Evolutionary conservation across 2,113 vertebrate species (phyloP).

Genomic region (Thomomys bottae): DNA sequence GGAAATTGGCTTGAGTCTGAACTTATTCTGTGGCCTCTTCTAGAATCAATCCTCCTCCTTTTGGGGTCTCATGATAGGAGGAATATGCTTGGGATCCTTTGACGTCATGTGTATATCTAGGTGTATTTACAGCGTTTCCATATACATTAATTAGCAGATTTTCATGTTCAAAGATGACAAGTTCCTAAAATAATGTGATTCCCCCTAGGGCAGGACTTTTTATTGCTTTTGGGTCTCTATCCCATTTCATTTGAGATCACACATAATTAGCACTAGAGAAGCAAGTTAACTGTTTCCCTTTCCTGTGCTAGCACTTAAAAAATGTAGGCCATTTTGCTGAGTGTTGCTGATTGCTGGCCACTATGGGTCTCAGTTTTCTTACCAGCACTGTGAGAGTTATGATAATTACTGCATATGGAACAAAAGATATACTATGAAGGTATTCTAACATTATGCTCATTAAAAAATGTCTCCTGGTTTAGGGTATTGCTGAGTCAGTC

Average conservation of each 20-base stretch:
- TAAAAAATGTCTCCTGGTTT: not conserved
- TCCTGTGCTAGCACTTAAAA: slow-evolving; percentile 10
- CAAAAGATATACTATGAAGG: not conserved
- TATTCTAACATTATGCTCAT: not conserved
- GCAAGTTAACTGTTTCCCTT: not conserved
- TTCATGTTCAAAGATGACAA: not conserved
- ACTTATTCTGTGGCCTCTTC: not conserved
- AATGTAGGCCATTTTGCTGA: not conserved
- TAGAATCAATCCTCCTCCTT: not conserved
- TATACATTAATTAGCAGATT: not conserved
- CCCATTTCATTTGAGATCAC: slow-evolving; percentile 17
- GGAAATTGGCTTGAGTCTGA: not conserved
- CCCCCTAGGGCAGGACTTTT: not conserved
- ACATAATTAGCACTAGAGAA: slow-evolving; percentile 4
- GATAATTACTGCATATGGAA: not conserved
- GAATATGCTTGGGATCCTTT: not conserved
- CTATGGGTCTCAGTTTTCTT: not conserved
- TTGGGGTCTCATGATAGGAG: not conserved
- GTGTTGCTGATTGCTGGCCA: not conserved
- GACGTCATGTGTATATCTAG: not conserved
- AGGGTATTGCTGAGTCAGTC: too few species aligned
- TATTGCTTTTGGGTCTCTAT: not conserved
- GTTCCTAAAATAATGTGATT: not conserved
- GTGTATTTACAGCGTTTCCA: not conserved
- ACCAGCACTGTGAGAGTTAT: not conserved